Evolutionary conservation across 2,888 invertebrate species (phyloP), one percentile per base, ranked within the genome.

Genomic region (Cephus nigrinus): DNA sequence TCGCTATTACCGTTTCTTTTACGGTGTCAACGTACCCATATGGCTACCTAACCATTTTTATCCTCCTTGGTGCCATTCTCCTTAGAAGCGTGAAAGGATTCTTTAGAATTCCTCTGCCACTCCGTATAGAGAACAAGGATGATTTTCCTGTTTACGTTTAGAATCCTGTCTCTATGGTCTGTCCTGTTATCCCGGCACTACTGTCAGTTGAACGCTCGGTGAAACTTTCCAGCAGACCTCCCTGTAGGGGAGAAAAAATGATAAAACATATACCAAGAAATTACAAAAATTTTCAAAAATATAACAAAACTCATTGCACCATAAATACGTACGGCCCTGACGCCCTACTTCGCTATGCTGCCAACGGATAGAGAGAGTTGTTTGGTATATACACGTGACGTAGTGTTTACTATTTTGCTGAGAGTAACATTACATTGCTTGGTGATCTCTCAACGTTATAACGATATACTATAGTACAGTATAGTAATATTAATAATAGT

Each of bases 1-100:
- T 80, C 80, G 80, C 81, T 84, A 87, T 87, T 87, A 87, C 81
- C 80, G 82, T 83, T 85, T 86, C 83, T 85, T 86, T 82, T 81
- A 75, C 81, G 32, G 55, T 55, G 55, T 55, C 55, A 55, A 55
- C 55, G 55, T 55, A 55, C 55, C 2, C 23, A 55, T 23, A 55
- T 9, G 23, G 55, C 23, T 23, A 55, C 55, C 55, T 23, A 55
- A 55, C 23, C 23, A 55, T 55, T 55, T 55, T 55, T 55, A 55
- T 55, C 55, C 55, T 23, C 55, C n/a, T n/a, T n/a, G 2, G 9
- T 55, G 23, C 55, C 23, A 55, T 23, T 55, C 55, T 55, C 55
- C 55, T 23, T 55, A 55, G 15, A 55, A 55, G 23, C 55, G 55
- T 55, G 55, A 9, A 23, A 55, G 55, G 23, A 55, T 55, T 55